A percentile compares a stretch with the other conserved stretches of the same genome.
Conservation (phyloP, 2,113 vertebrate genomes). For the Platichthys stellatus region DNA sequence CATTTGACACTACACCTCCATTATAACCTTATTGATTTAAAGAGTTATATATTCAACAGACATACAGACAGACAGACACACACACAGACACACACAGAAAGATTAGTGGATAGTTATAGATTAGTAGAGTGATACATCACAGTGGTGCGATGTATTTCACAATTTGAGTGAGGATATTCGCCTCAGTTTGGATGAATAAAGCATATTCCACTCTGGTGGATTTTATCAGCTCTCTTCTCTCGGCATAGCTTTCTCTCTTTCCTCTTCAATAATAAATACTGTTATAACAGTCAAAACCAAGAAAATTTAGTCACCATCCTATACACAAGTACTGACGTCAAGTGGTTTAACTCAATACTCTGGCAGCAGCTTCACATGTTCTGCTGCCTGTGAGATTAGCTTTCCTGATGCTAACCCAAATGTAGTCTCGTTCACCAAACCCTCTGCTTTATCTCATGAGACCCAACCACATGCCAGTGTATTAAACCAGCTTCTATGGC, state of each 20-base stretch:
- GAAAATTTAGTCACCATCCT: not conserved
- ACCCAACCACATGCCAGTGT: constrained; percentile 44
- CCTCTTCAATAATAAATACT: not conserved
- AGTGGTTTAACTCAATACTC: not conserved
- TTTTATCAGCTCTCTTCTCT: not conserved
- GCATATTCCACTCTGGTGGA: not conserved
- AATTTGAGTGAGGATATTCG: not conserved
- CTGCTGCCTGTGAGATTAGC: constrained; percentile 50
- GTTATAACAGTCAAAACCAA: constrained; percentile 6
- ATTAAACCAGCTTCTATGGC: constrained; percentile 44
- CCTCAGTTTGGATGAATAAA: too few relatives aligned
- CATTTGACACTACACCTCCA: too few relatives aligned
- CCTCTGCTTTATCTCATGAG: constrained; percentile 31
- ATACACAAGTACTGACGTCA: not conserved
- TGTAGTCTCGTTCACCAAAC: constrained; percentile 47
- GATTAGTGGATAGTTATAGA: too few relatives aligned
- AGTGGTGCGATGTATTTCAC: not conserved
- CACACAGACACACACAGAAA: too few relatives aligned
- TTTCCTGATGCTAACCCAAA: constrained; percentile 57
- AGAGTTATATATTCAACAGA: too few relatives aligned
- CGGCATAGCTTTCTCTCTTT: not conserved
- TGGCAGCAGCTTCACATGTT: constrained; percentile 24
- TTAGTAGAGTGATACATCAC: not conserved
- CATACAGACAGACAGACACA: too few relatives aligned
- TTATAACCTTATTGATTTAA: too few relatives aligned